Percentiles rank a stretch among this genome's conserved stretches.
These are phyloP conservation scores for Columba guinea DNA, from an alignment of 2,797 vertebrate species.

Conservation along the genomic window DNA sequence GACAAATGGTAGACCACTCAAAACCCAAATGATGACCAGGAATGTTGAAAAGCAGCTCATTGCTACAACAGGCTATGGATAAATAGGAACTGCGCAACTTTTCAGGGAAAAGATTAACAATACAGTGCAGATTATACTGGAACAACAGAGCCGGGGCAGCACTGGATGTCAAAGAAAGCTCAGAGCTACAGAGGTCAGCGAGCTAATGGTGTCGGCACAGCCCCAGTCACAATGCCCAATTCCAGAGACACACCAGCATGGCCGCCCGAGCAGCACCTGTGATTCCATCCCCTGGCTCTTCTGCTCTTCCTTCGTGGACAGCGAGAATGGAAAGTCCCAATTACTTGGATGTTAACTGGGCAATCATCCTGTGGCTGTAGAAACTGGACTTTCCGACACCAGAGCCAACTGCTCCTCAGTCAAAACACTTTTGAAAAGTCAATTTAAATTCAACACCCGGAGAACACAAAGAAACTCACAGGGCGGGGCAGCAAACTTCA, in stretches of 20 bases:
- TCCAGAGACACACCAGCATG: background rate
- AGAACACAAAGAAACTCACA: background rate
- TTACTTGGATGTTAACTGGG: background rate
- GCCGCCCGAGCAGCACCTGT: fast-evolving
- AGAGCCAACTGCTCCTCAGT: background rate
- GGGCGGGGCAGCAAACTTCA: background rate
- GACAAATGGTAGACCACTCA: background rate
- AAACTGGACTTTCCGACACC: background rate
- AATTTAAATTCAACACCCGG: background rate
- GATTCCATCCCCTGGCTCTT: fast-evolving
- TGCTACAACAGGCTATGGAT: background rate
- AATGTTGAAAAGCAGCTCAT: background rate
- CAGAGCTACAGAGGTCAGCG: background rate
- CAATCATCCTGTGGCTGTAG: background rate
- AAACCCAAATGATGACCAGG: background rate
- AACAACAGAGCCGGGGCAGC: background rate
- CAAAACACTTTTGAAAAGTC: background rate
- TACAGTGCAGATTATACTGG: fast-evolving
- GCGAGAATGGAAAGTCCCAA: background rate
- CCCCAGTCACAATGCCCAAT: background rate
- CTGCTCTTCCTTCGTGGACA: background rate
- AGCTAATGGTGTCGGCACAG: background rate
- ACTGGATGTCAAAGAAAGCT: background rate
- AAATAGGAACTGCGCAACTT: background rate
- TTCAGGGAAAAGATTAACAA: background rate